phyloP scores from a whole-genome alignment of 2,113 vertebrate genomes.

The Cheilinus undulatus region DNA sequence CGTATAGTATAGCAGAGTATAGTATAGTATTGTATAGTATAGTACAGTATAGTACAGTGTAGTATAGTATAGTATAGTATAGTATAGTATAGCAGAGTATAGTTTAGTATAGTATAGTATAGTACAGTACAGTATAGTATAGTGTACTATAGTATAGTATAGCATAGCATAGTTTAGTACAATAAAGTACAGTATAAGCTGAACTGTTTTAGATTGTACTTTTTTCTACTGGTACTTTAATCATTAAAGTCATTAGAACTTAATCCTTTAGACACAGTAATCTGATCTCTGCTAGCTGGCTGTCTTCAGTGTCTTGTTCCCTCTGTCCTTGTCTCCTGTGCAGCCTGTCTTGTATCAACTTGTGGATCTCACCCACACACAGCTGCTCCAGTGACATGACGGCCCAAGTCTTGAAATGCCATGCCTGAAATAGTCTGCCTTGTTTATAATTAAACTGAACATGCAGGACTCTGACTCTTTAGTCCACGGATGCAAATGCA shows the following conservation, averaged over 20 bases:
- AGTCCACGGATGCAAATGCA: constrained; percentile 5
- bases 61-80: not conserved
- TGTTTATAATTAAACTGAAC: constrained; percentile 64
- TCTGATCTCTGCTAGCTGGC: constrained; percentile 1
- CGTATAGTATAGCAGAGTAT: too few relatives aligned
- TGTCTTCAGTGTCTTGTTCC: not conserved
- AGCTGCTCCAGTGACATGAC: constrained; percentile 64
- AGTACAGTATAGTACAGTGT: not conserved
- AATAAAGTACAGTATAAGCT: too few relatives aligned
- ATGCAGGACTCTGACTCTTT: constrained; percentile 5
- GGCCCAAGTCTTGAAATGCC: constrained; percentile 51
- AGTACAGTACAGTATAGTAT: not conserved
- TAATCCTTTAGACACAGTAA: not conserved
- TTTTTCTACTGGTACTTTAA: fast-evolving
- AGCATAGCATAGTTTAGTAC: not conserved
- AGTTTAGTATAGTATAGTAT: not conserved
- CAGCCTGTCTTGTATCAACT: constrained; percentile 1
- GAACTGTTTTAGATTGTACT: too few relatives aligned
- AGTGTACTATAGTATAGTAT: too few relatives aligned
- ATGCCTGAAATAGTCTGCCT: constrained; percentile 69
- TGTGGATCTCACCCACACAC: constrained; percentile 54
- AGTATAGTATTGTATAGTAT: too few relatives aligned
- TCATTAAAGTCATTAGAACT: not conserved
- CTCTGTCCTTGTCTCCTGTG: not conserved
- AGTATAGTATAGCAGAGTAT: not conserved